phyloP scores from a whole-genome alignment of 2,113 vertebrate genomes.

The Porphyrio hochstetteri region DNA sequence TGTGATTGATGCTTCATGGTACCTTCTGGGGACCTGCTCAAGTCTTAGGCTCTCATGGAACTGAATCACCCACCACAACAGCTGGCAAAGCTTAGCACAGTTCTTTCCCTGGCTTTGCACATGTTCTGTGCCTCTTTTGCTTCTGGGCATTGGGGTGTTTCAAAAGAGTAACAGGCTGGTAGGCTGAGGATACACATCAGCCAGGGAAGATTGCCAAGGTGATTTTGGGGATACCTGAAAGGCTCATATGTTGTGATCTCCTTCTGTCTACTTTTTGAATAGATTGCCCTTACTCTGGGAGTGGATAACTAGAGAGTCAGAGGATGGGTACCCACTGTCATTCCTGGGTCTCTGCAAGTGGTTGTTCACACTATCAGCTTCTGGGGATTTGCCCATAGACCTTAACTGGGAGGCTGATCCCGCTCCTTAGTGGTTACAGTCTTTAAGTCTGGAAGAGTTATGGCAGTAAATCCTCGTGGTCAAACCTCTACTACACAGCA shows the following conservation, averaged over 20 bases:
- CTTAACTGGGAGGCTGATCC: not conserved
- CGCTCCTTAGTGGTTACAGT: not conserved
- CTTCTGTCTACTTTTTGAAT: not conserved
- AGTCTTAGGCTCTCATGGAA: not conserved
- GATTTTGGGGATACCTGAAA: not conserved
- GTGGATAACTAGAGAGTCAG: not conserved
- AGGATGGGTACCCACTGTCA: not conserved
- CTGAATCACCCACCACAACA: not conserved
- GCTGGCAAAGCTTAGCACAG: not conserved
- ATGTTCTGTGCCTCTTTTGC: rapidly evolving
- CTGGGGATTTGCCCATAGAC: not conserved
- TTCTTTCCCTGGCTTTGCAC: not conserved
- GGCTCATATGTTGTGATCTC: not conserved
- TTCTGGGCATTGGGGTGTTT: not conserved
- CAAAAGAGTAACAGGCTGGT: not conserved
- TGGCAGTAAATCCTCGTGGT: not conserved
- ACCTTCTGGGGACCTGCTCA: not conserved
- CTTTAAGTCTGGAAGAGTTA: not conserved
- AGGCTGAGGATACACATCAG: not conserved
- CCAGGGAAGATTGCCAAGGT: not conserved
- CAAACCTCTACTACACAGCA: not conserved
- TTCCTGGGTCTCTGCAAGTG: not conserved
- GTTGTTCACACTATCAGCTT: not conserved
- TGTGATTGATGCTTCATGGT: not conserved
- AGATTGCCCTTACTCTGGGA: not conserved